These are phyloP conservation scores for Cabera pusaria DNA, from an alignment of 2,888 invertebrate species.

Conservation along the genomic window DNA sequence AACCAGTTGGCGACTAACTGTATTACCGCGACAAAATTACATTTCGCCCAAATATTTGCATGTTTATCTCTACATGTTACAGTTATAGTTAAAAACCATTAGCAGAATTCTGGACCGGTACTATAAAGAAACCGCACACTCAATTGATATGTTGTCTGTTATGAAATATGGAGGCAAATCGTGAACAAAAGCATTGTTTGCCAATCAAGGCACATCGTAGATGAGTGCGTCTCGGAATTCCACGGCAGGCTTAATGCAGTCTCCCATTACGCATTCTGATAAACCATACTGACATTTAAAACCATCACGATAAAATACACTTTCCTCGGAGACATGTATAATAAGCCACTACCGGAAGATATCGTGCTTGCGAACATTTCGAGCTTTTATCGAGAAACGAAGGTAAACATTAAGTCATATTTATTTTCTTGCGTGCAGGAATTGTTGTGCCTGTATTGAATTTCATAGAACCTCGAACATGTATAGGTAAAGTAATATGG, in stretches of 20 bases:
- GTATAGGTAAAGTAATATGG: slow-evolving; percentile 7
- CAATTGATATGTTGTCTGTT: slow-evolving; percentile 35
- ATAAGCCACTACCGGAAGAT: slow-evolving; percentile 47
- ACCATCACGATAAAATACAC: slow-evolving; percentile 33
- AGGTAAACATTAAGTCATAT: slow-evolving; percentile 24
- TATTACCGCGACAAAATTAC: slow-evolving; percentile 37
- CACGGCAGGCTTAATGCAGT: slow-evolving; percentile 29
- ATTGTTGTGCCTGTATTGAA: slow-evolving; percentile 25
- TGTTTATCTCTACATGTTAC: slow-evolving; percentile 31
- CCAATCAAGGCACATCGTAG: slow-evolving; percentile 63
- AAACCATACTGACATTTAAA: slow-evolving; percentile 38
- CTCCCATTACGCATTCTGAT: slow-evolving; percentile 19
- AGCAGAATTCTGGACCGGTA: slow-evolving; percentile 5
- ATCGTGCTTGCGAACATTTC: slow-evolving; percentile 47
- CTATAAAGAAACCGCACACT: slow-evolving; percentile 30
- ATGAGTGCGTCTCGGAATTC: slow-evolving; percentile 32
- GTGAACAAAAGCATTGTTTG: slow-evolving; percentile 59
- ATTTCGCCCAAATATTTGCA: slow-evolving; percentile 42
- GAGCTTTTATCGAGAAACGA: slow-evolving; percentile 49
- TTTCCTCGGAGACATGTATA: slow-evolving; percentile 21
- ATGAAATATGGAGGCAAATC: slow-evolving; percentile 41
- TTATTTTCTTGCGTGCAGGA: slow-evolving; percentile 33
- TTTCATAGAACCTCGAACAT: slow-evolving; percentile 19
- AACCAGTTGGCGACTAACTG: slow-evolving; percentile 50
- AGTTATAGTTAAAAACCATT: slow-evolving; percentile 27